These are phyloP conservation scores for Aegithalos caudatus DNA, from an alignment of 2,113 vertebrate species.

Conservation along the genomic window DNA sequence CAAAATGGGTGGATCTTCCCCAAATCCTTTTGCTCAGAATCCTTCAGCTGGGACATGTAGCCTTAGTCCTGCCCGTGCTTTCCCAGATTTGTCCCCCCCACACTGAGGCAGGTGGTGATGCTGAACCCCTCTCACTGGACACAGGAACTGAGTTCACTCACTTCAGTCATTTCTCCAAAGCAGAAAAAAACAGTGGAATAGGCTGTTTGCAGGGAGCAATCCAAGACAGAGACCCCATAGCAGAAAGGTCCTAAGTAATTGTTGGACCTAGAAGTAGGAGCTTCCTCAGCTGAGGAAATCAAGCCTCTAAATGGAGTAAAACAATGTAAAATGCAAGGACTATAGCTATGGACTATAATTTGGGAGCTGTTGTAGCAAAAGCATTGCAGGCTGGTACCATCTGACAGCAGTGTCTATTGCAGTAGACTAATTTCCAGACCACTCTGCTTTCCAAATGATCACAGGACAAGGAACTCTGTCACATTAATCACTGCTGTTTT, in stretches of 20 bases:
- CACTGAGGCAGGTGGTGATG: accelerated
- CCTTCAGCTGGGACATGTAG: neutral
- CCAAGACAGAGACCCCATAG: neutral
- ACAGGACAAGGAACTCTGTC: conserved; percentile 10
- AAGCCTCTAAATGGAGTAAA: neutral
- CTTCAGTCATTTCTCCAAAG: neutral
- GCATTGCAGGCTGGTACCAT: neutral
- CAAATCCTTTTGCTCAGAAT: neutral
- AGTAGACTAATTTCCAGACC: neutral
- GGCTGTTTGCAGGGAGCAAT: neutral
- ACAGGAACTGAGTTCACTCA: neutral
- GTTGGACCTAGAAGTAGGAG: neutral
- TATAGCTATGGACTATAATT: neutral
- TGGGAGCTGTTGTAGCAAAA: neutral
- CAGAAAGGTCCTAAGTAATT: neutral
- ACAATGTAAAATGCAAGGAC: neutral
- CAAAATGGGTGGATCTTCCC: neutral
- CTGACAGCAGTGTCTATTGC: neutral
- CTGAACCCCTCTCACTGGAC: neutral
- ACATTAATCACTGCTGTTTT: neutral
- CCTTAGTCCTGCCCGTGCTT: neutral
- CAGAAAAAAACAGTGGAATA: neutral
- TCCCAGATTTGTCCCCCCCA: neutral
- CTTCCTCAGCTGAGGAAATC: neutral
- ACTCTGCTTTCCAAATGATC: neutral